Evolutionary conservation across 2,888 invertebrate genomes (phyloP).

Genomic region (Pteria penguin): DNA sequence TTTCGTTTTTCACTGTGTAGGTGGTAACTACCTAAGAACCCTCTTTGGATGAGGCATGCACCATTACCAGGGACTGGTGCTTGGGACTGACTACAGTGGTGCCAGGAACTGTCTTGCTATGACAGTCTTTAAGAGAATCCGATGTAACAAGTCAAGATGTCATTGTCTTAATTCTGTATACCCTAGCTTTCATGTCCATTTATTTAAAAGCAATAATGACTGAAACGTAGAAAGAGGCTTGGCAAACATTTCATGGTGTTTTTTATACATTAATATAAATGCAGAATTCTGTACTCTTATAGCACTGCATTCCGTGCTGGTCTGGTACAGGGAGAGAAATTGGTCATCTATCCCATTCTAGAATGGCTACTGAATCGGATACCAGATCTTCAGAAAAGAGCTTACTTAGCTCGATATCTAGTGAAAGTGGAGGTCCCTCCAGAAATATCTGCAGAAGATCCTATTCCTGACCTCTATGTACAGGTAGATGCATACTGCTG

Average conservation of each 20-base stretch:
- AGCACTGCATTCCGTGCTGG: constrained; percentile 84
- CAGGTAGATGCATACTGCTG: no score
- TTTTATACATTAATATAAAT: not conserved
- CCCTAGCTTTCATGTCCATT: not conserved
- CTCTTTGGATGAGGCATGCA: no score
- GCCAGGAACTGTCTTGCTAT: no score
- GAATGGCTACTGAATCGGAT: constrained; percentile 89
- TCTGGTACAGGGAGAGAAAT: constrained; percentile 87
- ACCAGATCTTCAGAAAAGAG: constrained; percentile 88
- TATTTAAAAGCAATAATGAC: not conserved
- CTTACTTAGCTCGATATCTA: constrained; percentile 87
- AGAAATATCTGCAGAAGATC: constrained; percentile 88
- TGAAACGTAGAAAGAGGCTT: not conserved
- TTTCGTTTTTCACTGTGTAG: no score
- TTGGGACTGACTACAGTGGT: no score
- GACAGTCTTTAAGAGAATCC: no score
- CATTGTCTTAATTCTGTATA: no score
- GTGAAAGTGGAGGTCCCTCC: constrained; percentile 87
- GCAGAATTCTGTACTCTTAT: constrained; percentile 19
- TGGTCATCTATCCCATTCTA: constrained; percentile 88
- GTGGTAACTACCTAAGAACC: no score
- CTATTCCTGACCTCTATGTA: constrained; percentile 86
- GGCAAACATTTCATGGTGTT: not conserved
- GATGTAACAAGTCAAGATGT: no score
- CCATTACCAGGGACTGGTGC: no score